Percentiles rank a stretch among this genome's conserved stretches.
These are phyloP conservation scores for Drosophila bipectinata DNA, from an alignment of 1,140 invertebrate genomes.

Conservation along the genomic window DNA sequence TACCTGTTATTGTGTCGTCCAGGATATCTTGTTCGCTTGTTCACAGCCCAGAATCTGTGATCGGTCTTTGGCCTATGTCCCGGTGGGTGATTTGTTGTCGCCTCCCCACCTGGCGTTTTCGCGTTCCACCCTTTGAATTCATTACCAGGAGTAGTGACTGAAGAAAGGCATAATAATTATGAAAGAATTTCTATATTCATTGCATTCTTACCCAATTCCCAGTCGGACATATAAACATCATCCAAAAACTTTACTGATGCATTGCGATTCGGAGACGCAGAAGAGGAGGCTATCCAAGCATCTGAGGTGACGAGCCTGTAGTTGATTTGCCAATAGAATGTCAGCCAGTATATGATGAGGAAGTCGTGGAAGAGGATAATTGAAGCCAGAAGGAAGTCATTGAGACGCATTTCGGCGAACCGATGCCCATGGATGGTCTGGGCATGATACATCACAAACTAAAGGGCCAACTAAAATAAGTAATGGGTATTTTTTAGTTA, in stretches of 20 bases:
- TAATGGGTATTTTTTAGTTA: not conserved
- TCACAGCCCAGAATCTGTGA: constrained; percentile 4
- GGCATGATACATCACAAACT: constrained; percentile 71
- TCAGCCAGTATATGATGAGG: constrained; percentile 66
- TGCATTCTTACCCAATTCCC: not conserved
- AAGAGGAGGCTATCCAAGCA: not conserved
- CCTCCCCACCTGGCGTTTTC: not conserved
- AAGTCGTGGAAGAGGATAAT: constrained; percentile 72
- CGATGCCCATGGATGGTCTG: constrained; percentile 64
- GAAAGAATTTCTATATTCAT: not conserved
- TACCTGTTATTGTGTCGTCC: not conserved
- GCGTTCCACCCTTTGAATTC: not conserved
- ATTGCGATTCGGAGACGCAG: not conserved
- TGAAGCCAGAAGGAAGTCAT: constrained; percentile 53
- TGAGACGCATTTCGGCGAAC: constrained; percentile 66
- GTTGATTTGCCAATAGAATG: constrained; percentile 54
- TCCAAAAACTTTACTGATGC: not conserved
- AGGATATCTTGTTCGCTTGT: not conserved
- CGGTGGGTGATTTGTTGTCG: too few species aligned
- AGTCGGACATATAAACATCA: not conserved
- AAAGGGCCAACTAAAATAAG: not conserved
- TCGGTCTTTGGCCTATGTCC: not conserved
- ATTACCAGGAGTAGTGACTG: not conserved
- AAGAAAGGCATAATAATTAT: not conserved
- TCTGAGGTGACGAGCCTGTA: constrained; percentile 19